Conservation (phyloP, 2,113 vertebrate species). For the Pandion haliaetus region DNA sequence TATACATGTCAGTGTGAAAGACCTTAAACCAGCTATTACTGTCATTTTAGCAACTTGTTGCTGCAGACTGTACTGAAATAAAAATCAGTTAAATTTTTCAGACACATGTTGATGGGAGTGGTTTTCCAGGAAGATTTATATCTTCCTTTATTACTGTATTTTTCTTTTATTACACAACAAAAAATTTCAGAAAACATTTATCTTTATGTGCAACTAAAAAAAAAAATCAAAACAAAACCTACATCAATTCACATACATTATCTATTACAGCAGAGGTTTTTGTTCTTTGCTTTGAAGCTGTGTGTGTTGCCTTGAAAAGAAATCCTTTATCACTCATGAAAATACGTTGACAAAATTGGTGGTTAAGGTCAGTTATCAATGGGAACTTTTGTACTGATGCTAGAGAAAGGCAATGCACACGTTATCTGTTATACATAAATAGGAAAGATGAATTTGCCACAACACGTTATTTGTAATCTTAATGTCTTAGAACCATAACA, state of each 20-base stretch:
- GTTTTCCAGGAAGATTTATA: neutral
- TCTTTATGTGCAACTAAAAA: neutral
- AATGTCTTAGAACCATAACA: neutral
- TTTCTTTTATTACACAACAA: neutral
- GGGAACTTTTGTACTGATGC: neutral
- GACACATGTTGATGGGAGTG: neutral
- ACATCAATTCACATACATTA: neutral
- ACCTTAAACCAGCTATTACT: neutral
- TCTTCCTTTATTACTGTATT: neutral
- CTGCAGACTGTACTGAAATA: neutral
- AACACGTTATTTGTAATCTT: neutral
- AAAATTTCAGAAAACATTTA: neutral
- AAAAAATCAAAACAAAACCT: neutral
- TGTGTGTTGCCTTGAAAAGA: neutral
- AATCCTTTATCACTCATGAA: neutral
- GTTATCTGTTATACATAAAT: neutral
- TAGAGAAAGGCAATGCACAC: neutral
- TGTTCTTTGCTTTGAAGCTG: neutral
- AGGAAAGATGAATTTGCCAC: neutral
- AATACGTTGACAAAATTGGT: neutral
- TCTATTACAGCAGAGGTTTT: neutral
- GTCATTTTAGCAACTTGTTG: neutral
- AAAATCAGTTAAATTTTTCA: neutral
- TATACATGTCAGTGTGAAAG: neutral
- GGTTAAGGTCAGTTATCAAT: neutral